These are phyloP conservation scores for Dreissena polymorpha DNA, from an alignment of 1,140 invertebrate genomes.

Conservation along the genomic window DNA sequence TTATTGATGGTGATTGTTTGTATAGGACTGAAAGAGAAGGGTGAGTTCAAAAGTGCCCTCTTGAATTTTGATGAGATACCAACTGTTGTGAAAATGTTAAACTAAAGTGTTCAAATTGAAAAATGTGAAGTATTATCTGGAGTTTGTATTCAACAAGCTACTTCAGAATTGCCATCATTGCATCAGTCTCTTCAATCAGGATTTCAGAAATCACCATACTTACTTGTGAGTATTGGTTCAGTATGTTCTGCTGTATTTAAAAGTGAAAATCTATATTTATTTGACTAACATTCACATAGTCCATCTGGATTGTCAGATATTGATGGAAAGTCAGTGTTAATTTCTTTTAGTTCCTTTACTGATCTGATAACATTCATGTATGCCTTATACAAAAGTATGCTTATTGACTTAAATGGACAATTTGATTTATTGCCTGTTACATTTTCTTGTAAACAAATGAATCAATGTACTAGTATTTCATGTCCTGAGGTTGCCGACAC, in stretches of 20 bases:
- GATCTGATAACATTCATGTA: too few species aligned
- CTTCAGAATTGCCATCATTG: constrained; percentile 1
- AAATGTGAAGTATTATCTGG: constrained; percentile 3
- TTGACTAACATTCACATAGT: constrained; percentile 38
- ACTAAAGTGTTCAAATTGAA: neutral
- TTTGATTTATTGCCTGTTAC: too few species aligned
- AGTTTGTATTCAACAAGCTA: neutral
- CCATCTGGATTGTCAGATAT: constrained; percentile 1
- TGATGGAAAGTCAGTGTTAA: too few species aligned
- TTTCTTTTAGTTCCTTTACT: too few species aligned
- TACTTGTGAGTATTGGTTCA: constrained; percentile 12
- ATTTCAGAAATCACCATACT: neutral
- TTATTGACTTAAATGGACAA: too few species aligned
- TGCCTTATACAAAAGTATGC: too few species aligned
- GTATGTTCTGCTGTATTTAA: constrained; percentile 18
- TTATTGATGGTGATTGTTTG: too few species aligned
- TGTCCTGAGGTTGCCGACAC: too few species aligned
- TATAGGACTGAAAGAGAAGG: too few species aligned
- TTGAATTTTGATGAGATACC: constrained; percentile 33
- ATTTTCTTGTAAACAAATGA: too few species aligned
- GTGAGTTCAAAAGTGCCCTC: too few species aligned
- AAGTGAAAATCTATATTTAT: constrained; percentile 1
- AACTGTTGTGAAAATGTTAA: neutral
- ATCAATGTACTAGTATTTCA: too few species aligned
- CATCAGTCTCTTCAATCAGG: constrained; percentile 1